These are phyloP conservation scores for Leptinotarsa rubiginosa DNA, from an alignment of 2,888 invertebrate genomes.

Conservation along the genomic window DNA sequence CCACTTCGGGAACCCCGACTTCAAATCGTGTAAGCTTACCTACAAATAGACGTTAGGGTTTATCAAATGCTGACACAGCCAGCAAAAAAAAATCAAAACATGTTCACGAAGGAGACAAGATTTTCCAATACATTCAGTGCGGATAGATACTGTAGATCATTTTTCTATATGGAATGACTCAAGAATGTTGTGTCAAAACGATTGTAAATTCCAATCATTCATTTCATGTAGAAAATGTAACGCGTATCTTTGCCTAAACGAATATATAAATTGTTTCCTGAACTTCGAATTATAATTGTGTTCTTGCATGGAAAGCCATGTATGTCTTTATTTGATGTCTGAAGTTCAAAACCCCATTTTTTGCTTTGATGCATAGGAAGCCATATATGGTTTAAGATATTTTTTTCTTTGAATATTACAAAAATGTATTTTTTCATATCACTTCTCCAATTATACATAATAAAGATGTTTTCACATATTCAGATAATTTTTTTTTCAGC, in stretches of 20 bases:
- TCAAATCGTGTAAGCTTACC: background rate
- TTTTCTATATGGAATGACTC: background rate
- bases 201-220: background rate
- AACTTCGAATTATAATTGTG: too few relatives aligned
- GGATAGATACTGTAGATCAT: conserved; percentile 10
- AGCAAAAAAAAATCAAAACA: conserved; percentile 19
- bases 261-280: conserved; percentile 1
- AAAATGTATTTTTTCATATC: too few relatives aligned
- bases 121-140: conserved; percentile 15
- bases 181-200: background rate
- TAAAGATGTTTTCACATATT: too few relatives aligned
- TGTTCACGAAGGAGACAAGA: conserved; percentile 12
- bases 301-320: too few relatives aligned
- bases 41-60: background rate
- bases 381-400: too few relatives aligned
- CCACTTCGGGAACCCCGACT: background rate
- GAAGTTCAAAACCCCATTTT: too few relatives aligned
- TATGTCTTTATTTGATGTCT: too few relatives aligned
- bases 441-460: too few relatives aligned
- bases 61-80: background rate
- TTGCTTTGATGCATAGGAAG: too few relatives aligned
- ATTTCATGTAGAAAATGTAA: background rate
- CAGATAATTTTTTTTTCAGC: too few relatives aligned
- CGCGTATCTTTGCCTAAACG: background rate
- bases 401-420: too few relatives aligned